Conservation (phyloP, 2,113 vertebrate species). For the Tylochromis polylepis region DNA sequence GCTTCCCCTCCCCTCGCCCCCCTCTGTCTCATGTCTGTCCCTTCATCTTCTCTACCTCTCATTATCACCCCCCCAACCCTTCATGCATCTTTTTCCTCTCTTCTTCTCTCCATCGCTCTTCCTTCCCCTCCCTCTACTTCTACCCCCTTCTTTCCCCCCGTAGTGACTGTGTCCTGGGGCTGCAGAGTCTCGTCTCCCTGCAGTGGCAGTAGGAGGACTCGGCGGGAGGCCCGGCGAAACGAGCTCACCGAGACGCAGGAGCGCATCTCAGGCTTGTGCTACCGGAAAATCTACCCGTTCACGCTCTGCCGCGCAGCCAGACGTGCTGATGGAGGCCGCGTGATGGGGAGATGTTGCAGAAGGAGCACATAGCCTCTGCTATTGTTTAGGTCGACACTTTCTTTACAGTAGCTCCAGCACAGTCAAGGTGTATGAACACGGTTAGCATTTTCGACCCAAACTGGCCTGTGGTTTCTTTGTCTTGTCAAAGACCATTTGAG, state of each 20-base stretch:
- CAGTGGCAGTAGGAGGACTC: constrained; percentile 75
- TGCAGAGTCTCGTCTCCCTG: constrained; percentile 76
- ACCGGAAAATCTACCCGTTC: constrained; percentile 93
- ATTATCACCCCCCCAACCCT: constrained; percentile 33
- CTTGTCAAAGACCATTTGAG: not conserved
- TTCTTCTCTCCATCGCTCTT: not conserved
- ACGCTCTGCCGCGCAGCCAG: constrained; percentile 78
- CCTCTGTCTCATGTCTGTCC: constrained; percentile 35
- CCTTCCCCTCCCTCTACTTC: not conserved
- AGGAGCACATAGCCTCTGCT: constrained; percentile 21
- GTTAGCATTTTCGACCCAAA: not conserved
- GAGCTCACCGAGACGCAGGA: constrained; percentile 77
- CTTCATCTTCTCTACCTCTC: constrained; percentile 53
- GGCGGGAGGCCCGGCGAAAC: constrained; percentile 77
- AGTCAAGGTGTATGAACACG: not conserved
- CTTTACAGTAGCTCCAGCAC: not conserved
- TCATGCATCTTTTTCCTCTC: constrained; percentile 20
- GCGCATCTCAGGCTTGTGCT: constrained; percentile 88
- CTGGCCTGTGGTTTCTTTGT: not conserved
- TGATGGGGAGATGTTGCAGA: constrained; percentile 59
- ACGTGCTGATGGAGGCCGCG: constrained; percentile 65
- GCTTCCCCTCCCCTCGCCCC: not conserved
- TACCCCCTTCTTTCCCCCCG: not conserved
- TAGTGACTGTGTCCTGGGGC: constrained; percentile 66
- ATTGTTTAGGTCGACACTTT: constrained; percentile 44